These are phyloP conservation scores for Artibeus jamaicensis DNA, from an alignment of 2,797 vertebrate species.

Conservation along the genomic window DNA sequence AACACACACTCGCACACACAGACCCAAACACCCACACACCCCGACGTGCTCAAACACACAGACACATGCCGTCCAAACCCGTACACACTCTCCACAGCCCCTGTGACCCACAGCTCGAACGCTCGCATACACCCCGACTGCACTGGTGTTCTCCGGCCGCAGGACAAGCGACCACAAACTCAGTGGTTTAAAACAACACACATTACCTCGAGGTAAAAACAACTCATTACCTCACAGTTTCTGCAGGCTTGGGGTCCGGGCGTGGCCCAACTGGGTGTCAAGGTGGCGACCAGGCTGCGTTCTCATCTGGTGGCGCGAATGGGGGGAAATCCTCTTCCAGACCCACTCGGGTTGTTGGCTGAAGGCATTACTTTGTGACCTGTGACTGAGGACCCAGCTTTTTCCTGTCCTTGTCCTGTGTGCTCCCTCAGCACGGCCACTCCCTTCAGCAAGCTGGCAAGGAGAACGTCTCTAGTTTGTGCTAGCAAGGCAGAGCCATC, in stretches of 20 bases:
- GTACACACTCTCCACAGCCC: too few species aligned
- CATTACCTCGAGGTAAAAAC: too few species aligned
- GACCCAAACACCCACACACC: background rate
- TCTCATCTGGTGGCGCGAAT: background rate
- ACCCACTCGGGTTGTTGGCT: background rate
- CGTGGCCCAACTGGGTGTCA: background rate
- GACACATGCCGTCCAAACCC: background rate
- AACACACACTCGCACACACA: too few species aligned
- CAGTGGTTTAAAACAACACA: background rate
- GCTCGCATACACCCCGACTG: accelerated
- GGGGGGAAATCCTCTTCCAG: background rate
- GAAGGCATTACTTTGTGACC: background rate
- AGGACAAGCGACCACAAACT: background rate
- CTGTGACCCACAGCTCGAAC: background rate
- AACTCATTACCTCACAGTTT: accelerated
- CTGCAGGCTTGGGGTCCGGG: accelerated
- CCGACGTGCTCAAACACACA: background rate
- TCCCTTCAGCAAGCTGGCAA: background rate
- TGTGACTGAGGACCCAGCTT: background rate
- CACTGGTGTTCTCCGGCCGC: background rate
- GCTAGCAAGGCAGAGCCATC: background rate
- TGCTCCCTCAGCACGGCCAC: background rate
- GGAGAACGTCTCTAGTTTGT: background rate
- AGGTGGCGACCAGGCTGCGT: background rate
- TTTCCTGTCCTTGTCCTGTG: background rate